phyloP scores from a whole-genome alignment of 2,888 invertebrate species.

The Ecliptopera silaceata region DNA sequence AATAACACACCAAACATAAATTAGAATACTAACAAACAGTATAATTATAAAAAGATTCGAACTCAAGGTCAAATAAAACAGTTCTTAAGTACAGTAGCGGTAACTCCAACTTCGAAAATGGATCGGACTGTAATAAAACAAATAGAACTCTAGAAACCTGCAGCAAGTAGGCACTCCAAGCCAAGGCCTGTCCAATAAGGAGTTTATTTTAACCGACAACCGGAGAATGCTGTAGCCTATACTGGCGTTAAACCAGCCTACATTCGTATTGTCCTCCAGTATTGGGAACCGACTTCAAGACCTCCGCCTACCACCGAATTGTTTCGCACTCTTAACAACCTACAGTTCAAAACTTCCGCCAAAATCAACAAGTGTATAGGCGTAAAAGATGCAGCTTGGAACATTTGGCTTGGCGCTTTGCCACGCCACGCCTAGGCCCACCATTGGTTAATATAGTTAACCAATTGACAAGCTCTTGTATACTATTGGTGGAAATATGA shows the following conservation, averaged over 20 bases:
- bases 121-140: not conserved
- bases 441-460: constrained; percentile 81
- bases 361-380: constrained; percentile 71
- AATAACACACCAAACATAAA: too few species aligned
- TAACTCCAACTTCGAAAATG: constrained; percentile 1
- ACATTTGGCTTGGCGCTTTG: constrained; percentile 69
- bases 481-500: constrained; percentile 71
- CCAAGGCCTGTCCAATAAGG: constrained; percentile 21
- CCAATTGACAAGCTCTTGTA: constrained; percentile 78
- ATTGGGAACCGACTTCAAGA: not conserved
- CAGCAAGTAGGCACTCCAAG: constrained; percentile 4
- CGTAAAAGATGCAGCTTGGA: constrained; percentile 64
- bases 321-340: constrained; percentile 18
- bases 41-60: too few species aligned
- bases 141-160: constrained; percentile 2
- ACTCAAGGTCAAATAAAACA: too few species aligned
- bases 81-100: not conserved
- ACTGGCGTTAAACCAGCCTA: constrained; percentile 11
- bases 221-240: constrained; percentile 9
- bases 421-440: constrained; percentile 80
- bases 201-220: constrained; percentile 14
- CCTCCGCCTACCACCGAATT: constrained; percentile 22
- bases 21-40: too few species aligned
- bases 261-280: constrained; percentile 6
- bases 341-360: constrained; percentile 42